Evolutionary conservation across 2,113 vertebrate genomes (phyloP), one percentile per base, ranked within the genome.

Genomic region (Syngnathoides biaculeatus): DNA sequence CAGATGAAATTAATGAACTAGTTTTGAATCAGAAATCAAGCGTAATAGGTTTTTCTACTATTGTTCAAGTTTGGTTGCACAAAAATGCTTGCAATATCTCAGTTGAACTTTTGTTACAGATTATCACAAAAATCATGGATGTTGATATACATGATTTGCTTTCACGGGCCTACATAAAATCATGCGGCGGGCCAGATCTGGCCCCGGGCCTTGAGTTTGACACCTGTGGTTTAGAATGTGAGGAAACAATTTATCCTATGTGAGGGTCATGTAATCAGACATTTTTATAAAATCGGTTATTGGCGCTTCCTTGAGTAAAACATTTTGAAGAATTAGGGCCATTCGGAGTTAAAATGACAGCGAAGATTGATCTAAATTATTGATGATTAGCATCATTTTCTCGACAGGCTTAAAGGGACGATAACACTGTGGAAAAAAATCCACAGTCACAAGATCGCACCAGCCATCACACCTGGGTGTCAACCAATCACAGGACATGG

Each of bases 391-490:
- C 52, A 26, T 57, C 24, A 6, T 57, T 57, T 57, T 30, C 53
- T 55, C 5, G 6, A 12, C 50, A 5, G 22, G n/a, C 9, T 53
- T 26, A 14, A 27, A 68, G 39, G 38, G 26, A 65, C 38, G 6
- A 59, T 47, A 64, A 73, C 61, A 65, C 57, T 40, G 71, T 74
- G 77, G 67, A 73, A 76, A 66, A 66, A 24, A 61, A 68, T 59
- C 39, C 38, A 12, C 57, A 58, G 74, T 82, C 79, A 80, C 81
- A 78, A 64, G 75, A 56, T 48, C 56, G 30, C 52, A 65, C 19
- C 59, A 11, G 73, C 55, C 27, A 14, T 82, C 80, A 73, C 75
- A 81, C 57, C 12, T 72, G 27, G 11, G 60, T 67, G 67, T 55
- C 47, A 68, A 56, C 38, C 50, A 64, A 64, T 69, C 69, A 69